Base-by-base conservation (phyloP, 2,888 invertebrate species). In the Hoplodrina blanda region DNA sequence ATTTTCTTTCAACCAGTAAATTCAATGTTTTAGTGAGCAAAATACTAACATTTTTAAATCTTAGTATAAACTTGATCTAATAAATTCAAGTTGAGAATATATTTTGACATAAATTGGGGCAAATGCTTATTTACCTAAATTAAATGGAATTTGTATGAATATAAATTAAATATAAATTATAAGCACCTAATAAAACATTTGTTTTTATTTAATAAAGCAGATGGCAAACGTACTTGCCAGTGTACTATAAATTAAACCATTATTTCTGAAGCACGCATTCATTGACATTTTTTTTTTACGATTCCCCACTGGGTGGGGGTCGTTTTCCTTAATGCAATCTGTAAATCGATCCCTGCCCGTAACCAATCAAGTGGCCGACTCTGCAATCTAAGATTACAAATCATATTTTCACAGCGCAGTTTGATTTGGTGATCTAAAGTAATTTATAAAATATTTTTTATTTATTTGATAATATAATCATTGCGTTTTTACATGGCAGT, bases 321-420 rank as follows among this genome's bases (percentile, higher is more conserved):
- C 15, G 44, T 46, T 46, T 46, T 17, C 5, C 17, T 4, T 41
- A 41, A 13, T 41, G 13, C 41, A 13, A 41, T 46, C 46, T 15
- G 6, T 44, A 44, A 13, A 46, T 46, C 46, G 17, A 46, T 46
- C 46, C 17, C 46, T 17, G 46, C 46, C 17, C 46, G 46, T 17
- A 15, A 46, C 46, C 46, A 46, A 17, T 46, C 46, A 46, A 5
- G 15, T 5, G 17, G 6, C 15, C 0, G 46, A 17, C 5, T 46
- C 5, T 46, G 44, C 41, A 41, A 13, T 41, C 13, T 41, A 41
- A 41, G 41, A 41, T 33, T 33, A 7, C 13, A 41, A 72, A 56
- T 50, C 37, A 68, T 49, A 73, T 52, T 65, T 73, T 82, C 83
- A 82, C 75, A 82, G 76, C 83, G 59, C 78, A 65, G 69, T 83